Evolutionary conservation across 2,888 invertebrate species (phyloP).

Genomic region (Epicampocera succincta): DNA sequence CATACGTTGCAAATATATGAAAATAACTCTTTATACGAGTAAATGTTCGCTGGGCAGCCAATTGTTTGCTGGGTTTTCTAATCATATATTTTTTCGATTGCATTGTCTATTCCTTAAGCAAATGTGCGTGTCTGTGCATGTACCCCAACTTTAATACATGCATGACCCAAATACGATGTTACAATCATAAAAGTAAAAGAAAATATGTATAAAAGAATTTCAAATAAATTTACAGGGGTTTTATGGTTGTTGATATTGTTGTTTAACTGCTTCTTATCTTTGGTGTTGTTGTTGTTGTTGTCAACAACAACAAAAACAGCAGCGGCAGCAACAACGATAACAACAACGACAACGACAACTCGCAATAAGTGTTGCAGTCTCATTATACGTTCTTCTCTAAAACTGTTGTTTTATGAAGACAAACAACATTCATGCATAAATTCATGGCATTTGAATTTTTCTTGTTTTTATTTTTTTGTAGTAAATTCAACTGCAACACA

Average conservation of each 20-base stretch:
- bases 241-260: conserved; percentile 27
- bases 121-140: conserved; percentile 35
- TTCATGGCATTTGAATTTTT: conserved; percentile 37
- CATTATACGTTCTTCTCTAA: conserved; percentile 23
- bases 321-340: conserved; percentile 23
- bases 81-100: neutral
- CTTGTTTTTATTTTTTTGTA: neutral
- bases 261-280: conserved; percentile 50
- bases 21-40: too few species aligned
- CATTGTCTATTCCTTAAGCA: conserved; percentile 1
- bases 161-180: conserved; percentile 57
- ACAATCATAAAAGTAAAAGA: conserved; percentile 28
- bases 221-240: conserved; percentile 36
- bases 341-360: neutral
- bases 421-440: conserved; percentile 63
- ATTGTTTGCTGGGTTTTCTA: conserved; percentile 20
- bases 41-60: neutral
- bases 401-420: conserved; percentile 44
- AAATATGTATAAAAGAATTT: conserved; percentile 28
- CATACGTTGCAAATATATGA: too few species aligned
- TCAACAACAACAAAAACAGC: too few species aligned
- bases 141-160: conserved; percentile 31
- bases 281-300: conserved; percentile 40
- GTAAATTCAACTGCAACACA: conserved; percentile 42
- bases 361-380: conserved; percentile 11